A percentile compares a stretch with the other conserved stretches of the same genome.
Conservation (phyloP, 64 coral and sea anemone genomes). For the Montipora foliosa region DNA sequence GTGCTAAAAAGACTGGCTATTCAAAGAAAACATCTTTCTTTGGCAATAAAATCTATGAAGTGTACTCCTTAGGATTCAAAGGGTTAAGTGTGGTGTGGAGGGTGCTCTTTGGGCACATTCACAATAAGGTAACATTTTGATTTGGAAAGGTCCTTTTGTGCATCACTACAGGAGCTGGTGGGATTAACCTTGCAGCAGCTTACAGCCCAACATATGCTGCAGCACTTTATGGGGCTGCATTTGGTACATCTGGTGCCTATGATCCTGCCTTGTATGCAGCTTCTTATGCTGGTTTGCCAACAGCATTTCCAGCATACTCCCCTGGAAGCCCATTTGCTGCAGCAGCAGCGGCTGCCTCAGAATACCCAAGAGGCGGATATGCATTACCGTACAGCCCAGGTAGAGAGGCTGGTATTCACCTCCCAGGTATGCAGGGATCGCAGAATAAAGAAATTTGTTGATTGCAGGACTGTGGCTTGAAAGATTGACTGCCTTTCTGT, state of each 20-base stretch:
- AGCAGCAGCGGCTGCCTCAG: slow-evolving; percentile 43
- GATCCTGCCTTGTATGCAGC: slow-evolving; percentile 86
- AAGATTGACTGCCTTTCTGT: background rate
- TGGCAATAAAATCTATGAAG: no score
- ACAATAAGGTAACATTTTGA: background rate
- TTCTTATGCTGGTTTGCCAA: slow-evolving; percentile 61
- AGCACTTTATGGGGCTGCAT: slow-evolving; percentile 80
- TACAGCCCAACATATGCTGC: slow-evolving; percentile 79
- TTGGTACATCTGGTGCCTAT: slow-evolving; percentile 71
- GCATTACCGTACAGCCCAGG: slow-evolving; percentile 74
- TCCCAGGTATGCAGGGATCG: slow-evolving; percentile 88
- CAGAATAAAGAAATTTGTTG: slow-evolving; percentile 74
- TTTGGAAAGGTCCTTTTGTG: slow-evolving; percentile 28
- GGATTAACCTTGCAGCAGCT: slow-evolving; percentile 34
- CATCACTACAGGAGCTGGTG: slow-evolving; percentile 67
- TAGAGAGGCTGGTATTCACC: slow-evolving; percentile 69
- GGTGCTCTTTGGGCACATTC: no score
- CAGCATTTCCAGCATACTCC: slow-evolving; percentile 77
- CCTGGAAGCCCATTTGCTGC: slow-evolving; percentile 60
- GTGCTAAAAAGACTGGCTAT: no score
- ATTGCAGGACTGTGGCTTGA: slow-evolving; percentile 32
- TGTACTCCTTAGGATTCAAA: no score
- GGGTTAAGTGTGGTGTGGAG: no score
- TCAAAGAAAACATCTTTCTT: no score
- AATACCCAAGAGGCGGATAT: slow-evolving; percentile 66